Evolutionary conservation across 2,888 invertebrate species (phyloP).

Genomic region (Zhuqinia jingwanae): DNA sequence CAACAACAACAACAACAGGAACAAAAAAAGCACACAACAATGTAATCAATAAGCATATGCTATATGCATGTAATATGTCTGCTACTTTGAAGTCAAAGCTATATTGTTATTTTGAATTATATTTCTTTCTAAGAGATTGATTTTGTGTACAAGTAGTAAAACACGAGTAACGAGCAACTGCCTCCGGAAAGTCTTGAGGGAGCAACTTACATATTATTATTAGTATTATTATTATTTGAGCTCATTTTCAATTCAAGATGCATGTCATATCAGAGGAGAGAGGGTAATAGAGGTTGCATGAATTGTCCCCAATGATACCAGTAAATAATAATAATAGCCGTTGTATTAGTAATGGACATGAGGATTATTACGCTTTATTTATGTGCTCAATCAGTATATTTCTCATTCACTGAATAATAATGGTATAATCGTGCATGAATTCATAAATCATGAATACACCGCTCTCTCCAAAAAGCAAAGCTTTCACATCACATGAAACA

Average conservation of each 20-base stretch:
- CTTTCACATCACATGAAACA: conserved; percentile 59
- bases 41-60: too few species aligned
- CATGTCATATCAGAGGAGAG: conserved; percentile 58
- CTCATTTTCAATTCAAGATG: conserved; percentile 67
- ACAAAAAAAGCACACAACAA: too few species aligned
- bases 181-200: conserved; percentile 65
- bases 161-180: conserved; percentile 22
- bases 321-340: conserved; percentile 45
- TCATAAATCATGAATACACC: conserved; percentile 67
- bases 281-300: conserved; percentile 70
- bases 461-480: conserved; percentile 9
- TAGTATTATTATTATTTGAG: too few species aligned
- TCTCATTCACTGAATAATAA: conserved; percentile 60
- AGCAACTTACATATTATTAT: conserved; percentile 59
- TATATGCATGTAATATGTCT: neutral
- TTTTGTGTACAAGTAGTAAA: neutral
- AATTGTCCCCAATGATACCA: conserved; percentile 55
- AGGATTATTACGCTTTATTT: conserved; percentile 45
- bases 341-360: conserved; percentile 31
- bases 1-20: too few species aligned
- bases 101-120: neutral
- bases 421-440: conserved; percentile 52
- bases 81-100: neutral
- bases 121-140: conserved; percentile 7
- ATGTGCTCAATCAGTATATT: conserved; percentile 61